Evolutionary conservation across 2,888 invertebrate species (phyloP).

Genomic region (Muschampia plurimacula): DNA sequence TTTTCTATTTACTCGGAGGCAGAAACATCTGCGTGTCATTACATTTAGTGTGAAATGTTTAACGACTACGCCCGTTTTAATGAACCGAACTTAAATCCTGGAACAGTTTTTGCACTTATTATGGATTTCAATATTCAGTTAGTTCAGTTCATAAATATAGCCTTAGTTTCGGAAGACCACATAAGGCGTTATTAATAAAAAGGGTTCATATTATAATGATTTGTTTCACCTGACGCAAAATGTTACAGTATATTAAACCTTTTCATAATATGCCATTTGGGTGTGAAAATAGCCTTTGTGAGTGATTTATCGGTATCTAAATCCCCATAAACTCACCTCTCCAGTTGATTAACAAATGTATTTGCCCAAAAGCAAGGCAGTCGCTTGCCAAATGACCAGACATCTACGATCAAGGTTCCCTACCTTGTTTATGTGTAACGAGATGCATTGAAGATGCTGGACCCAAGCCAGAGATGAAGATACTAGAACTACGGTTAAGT

Average conservation of each 20-base stretch:
- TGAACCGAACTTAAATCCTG: too few relatives aligned
- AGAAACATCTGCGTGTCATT: slow-evolving; percentile 47
- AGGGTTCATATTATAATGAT: background rate
- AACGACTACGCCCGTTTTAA: background rate
- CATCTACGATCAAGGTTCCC: slow-evolving; percentile 38
- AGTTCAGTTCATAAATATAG: too few relatives aligned
- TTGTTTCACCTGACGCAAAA: background rate
- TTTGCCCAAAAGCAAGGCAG: slow-evolving; percentile 13
- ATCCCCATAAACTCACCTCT: slow-evolving; percentile 7
- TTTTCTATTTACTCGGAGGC: slow-evolving; percentile 50
- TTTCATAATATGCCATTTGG: background rate
- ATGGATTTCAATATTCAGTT: too few relatives aligned
- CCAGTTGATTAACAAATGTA: slow-evolving; percentile 30
- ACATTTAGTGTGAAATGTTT: slow-evolving; percentile 38
- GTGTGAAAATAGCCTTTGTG: background rate
- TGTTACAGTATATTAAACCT: background rate
- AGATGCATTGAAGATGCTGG: slow-evolving; percentile 33
- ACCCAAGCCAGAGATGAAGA: slow-evolving; percentile 31
- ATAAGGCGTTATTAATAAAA: background rate
- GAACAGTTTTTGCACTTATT: too few relatives aligned
- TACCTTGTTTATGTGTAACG: slow-evolving; percentile 36
- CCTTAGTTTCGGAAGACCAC: slow-evolving; percentile 23
- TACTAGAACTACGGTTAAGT: slow-evolving; percentile 35
- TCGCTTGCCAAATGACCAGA: slow-evolving; percentile 32
- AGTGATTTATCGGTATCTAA: background rate